Base-by-base conservation (phyloP, 2,113 vertebrate genomes). In the Neoarius graeffei region DNA sequence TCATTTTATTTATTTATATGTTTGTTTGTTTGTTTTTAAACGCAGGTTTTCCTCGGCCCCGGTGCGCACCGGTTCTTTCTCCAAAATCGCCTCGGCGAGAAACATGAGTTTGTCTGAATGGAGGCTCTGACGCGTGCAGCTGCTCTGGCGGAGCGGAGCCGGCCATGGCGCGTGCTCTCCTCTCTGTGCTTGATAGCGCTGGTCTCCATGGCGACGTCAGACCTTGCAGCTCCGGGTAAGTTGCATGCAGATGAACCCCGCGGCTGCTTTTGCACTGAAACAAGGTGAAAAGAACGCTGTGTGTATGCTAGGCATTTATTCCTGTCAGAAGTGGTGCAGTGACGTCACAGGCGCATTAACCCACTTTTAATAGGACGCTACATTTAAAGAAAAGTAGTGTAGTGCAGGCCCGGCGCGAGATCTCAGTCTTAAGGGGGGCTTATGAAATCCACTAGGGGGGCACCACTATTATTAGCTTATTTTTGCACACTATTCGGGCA, bases 161-260 rank as follows among this genome's bases (percentile, higher is more conserved):
- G 57, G 83, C 81, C 73, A 82, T 91, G 48, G 17, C 79, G 76
- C 74, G 91, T 88, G 7, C 79, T 89, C 69, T 77, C 93, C 66
- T 77, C 93, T 71, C 91, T 95, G 42, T 91, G 92, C 79, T 88
- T 94, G 82, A 85, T 88, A 23, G 79, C 94, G 91, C 87, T 95
- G 92, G 89, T 93, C 80, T 91, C 92, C 54, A 88, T 93, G 93
- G 91, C 93, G 60, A 89, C 91, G 42, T 92, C 94, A 83, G 91
- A 92, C 89, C 91, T 93, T 91, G 93, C 92, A 91, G 92, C 92
- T 86, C 87, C 89, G 93, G 95, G 95, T 96, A 94, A 95, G 95
- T 89, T 82, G 84, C 62, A 30, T 52, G 23, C 79, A 69, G n/a
- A 62, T 59, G 54, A 25, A 15, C 20, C 25, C 7, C 14, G 57